These are phyloP conservation scores for Lumbricus terrestris DNA, from an alignment of 2,888 invertebrate species.

Conservation along the genomic window DNA sequence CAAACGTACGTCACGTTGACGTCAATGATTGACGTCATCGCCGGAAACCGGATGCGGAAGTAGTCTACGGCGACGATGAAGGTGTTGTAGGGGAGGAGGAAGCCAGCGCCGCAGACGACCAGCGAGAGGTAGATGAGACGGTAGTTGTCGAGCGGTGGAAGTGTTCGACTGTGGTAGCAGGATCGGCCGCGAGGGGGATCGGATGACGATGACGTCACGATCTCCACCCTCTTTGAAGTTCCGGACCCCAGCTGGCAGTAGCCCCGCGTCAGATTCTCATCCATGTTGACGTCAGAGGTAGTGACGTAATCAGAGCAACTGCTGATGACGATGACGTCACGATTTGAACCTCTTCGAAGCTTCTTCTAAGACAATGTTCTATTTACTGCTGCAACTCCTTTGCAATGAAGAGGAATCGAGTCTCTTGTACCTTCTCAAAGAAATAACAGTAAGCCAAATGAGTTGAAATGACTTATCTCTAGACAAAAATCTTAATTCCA, in stretches of 20 bases:
- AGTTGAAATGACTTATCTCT: too few species aligned
- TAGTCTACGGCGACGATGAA: slow-evolving; percentile 12
- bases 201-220: background rate
- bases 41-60: slow-evolving; percentile 7
- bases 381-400: background rate
- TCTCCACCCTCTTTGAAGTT: slow-evolving; percentile 10
- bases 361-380: background rate
- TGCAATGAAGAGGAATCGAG: background rate
- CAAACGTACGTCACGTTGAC: slow-evolving; percentile 14
- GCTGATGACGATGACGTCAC: too few species aligned
- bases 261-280: slow-evolving; percentile 24
- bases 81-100: slow-evolving; percentile 15
- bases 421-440: background rate
- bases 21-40: slow-evolving; percentile 6
- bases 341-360: background rate
- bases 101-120: slow-evolving; percentile 7
- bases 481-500: too few species aligned
- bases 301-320: background rate
- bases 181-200: background rate
- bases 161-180: slow-evolving; percentile 8
- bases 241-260: slow-evolving; percentile 25
- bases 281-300: slow-evolving; percentile 15
- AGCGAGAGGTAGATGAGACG: slow-evolving; percentile 12
- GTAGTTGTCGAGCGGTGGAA: slow-evolving; percentile 14
- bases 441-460: background rate